Base-by-base conservation (phyloP, 2,797 vertebrate species). In the Microctenopoma stevenorrisi region DNA sequence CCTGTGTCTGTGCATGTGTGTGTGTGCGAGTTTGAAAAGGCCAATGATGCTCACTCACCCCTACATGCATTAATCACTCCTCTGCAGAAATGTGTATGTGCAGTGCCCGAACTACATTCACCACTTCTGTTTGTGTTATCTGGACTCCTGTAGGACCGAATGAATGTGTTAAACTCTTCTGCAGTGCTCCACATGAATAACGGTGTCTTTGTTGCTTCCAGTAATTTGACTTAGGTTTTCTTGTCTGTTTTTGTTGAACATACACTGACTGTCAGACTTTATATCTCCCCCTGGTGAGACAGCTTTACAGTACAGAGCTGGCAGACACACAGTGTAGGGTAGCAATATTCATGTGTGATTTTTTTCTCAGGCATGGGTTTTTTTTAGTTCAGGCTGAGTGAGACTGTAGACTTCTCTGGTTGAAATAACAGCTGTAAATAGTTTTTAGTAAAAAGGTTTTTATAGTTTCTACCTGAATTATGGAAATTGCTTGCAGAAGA, bases 21-120 rank as follows among this genome's bases (percentile, higher is more conserved):
- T 51, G 26, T 67, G 60, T 42, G 37, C 10, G 37, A 51, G 51
- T 64, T 64, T 64, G 40, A 51, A 68, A 64, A 69, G 68, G 47
- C 59, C 56, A 64, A 44, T 72, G 51, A 77, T 73, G 56, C 56
- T 68, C 65, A 40, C 54, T 60, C 10, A 55, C 28, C 64, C 60
- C 64, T 43, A 18, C 48, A 47, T 69, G 49, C 59, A 76, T 79
- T 75, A 75, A 68, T 76, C 66, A 72, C 60, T 61, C 44, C 48
- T 4, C 52, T 22, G 70, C 35, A 30, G 47, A 9, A 54, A 70
- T 73, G 57, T 50, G 46, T 42, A 9, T 52, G 40, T 66, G 48
- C 44, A 50, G 55, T 37, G 62, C 58, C 53, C 70, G 66, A 65
- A 30, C 64, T 57, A 18, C 57, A 51, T 35, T 66, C 26, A 3